Evolutionary conservation across 2,113 vertebrate genomes (phyloP).

Genomic region (Mystacornis crossleyi): DNA sequence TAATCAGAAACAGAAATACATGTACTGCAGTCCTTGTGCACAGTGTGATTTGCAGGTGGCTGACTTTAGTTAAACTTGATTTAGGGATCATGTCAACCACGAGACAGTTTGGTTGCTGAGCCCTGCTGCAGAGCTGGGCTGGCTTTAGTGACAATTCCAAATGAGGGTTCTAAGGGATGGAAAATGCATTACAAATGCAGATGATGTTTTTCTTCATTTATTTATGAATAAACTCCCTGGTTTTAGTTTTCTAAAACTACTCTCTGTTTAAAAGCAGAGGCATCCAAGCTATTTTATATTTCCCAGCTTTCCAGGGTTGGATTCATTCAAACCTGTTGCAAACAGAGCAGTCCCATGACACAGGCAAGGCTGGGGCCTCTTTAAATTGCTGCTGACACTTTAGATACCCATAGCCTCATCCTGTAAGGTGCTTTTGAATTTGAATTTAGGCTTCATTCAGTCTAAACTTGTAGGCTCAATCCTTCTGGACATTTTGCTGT

Average conservation of each 20-base stretch:
- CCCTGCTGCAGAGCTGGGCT: not conserved
- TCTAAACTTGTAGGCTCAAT: not conserved
- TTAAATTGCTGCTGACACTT: not conserved
- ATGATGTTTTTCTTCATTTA: not conserved
- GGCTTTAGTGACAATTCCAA: not conserved
- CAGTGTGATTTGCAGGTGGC: not conserved
- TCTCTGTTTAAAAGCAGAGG: not conserved
- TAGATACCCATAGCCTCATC: not conserved
- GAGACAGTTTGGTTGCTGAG: not conserved
- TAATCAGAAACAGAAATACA: not conserved
- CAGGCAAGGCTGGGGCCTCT: not conserved
- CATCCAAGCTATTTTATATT: not conserved
- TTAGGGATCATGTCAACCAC: not conserved
- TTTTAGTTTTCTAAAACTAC: not conserved
- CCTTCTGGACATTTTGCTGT: not conserved
- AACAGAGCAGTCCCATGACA: not conserved
- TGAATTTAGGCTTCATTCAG: not conserved
- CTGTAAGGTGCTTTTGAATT: not conserved
- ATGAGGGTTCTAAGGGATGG: not conserved
- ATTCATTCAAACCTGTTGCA: not conserved
- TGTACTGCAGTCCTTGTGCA: not conserved
- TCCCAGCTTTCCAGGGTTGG: not conserved
- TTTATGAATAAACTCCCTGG: not conserved
- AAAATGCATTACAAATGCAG: not conserved
- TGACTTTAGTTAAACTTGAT: not conserved